Evolutionary conservation across 1,140 invertebrate species (phyloP).

Genomic region (Palaemon carinicauda): DNA sequence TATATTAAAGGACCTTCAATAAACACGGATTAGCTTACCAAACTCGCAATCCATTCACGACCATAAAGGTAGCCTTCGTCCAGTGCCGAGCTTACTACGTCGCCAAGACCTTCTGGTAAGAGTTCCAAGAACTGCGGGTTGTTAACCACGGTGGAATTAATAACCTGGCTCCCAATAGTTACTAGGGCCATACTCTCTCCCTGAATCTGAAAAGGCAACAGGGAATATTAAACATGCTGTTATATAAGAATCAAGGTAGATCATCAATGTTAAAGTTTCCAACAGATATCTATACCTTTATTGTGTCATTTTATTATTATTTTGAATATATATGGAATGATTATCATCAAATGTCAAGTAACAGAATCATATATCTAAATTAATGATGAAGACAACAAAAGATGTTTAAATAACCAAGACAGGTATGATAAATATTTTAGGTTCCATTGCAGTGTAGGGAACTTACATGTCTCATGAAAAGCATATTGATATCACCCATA

Average conservation of each 20-base stretch:
- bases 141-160: constrained; percentile 88
- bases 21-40: constrained; percentile 69
- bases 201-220: constrained; percentile 77
- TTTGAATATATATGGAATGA: too few species aligned
- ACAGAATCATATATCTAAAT: too few species aligned
- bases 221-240: too few species aligned
- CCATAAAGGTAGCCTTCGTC: constrained; percentile 93
- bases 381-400: too few species aligned
- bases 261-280: background rate
- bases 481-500: too few species aligned
- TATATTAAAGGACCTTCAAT: background rate
- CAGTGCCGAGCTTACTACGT: constrained; percentile 84
- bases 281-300: too few species aligned
- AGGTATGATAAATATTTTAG: too few species aligned
- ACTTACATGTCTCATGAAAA: too few species aligned
- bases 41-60: constrained; percentile 81
- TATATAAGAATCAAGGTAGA: background rate
- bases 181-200: constrained; percentile 93
- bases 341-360: too few species aligned
- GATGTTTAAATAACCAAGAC: too few species aligned
- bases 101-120: constrained; percentile 77
- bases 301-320: too few species aligned
- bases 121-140: constrained; percentile 84
- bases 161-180: constrained; percentile 84
- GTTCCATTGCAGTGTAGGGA: too few species aligned